phyloP scores from a whole-genome alignment of 1,140 invertebrate species.

The Caenorhabditis tropicalis region DNA sequence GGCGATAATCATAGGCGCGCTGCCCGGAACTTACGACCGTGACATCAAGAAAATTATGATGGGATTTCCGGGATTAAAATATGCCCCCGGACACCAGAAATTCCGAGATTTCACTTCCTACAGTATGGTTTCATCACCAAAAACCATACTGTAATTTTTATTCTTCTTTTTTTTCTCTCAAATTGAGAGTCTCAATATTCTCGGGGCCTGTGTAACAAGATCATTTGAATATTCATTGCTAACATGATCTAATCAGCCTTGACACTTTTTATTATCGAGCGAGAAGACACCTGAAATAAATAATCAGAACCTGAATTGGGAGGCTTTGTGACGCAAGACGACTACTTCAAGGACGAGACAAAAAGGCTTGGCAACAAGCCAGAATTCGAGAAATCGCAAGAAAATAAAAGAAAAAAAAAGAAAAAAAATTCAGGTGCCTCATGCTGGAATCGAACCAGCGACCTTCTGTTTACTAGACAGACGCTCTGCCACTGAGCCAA shows the following conservation, averaged over 20 bases:
- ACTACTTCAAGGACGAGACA: not conserved
- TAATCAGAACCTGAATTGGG: not conserved
- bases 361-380: not conserved
- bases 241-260: constrained; percentile 23
- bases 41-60: not conserved
- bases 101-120: not conserved
- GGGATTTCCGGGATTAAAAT: not conserved
- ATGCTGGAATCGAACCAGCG: constrained; percentile 68
- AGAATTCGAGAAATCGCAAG: not conserved
- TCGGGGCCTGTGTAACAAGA: not conserved
- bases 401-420: not conserved
- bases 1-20: not conserved
- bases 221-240: not conserved
- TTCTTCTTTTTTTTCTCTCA: not conserved
- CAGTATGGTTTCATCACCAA: not conserved
- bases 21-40: not conserved
- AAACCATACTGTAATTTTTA: constrained; percentile 3
- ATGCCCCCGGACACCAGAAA: not conserved
- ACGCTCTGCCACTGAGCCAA: constrained; percentile 65
- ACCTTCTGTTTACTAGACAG: constrained; percentile 67
- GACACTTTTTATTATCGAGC: not conserved
- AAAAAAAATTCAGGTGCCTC: constrained; percentile 51
- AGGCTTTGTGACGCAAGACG: not conserved
- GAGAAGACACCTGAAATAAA: not conserved
- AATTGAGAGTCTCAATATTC: not conserved